Evolutionary conservation across 2,797 vertebrate genomes (phyloP).

Genomic region (Limnodromus scolopaceus): DNA sequence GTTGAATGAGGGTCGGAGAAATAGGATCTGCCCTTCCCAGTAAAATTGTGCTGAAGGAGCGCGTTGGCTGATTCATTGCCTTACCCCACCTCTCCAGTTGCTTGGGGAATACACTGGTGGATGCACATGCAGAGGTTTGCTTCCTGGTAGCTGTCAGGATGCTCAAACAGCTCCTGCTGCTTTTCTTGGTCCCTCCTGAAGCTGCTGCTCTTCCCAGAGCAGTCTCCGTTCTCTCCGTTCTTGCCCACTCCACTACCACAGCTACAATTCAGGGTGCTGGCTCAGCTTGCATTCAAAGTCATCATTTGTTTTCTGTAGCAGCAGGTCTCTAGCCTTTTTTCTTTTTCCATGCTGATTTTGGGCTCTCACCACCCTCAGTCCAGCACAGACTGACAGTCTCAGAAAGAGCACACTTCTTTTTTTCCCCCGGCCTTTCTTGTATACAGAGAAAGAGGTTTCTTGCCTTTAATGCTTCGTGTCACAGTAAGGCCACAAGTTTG

Average conservation of each 20-base stretch:
- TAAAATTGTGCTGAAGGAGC: not conserved
- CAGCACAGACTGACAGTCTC: not conserved
- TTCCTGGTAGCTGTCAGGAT: not conserved
- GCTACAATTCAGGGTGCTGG: slow-evolving; percentile 1
- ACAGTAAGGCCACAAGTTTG: slow-evolving; percentile 38
- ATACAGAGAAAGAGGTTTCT: slow-evolving; percentile 28
- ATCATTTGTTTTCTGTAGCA: not conserved
- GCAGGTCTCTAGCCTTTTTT: slow-evolving; percentile 6
- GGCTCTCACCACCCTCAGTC: not conserved
- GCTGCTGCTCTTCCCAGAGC: not conserved
- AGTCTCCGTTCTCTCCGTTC: not conserved
- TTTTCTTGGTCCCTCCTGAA: not conserved
- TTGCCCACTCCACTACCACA: not conserved
- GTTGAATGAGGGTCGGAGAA: not conserved
- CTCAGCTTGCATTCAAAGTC: not conserved
- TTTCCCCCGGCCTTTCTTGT: not conserved
- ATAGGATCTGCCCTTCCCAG: not conserved
- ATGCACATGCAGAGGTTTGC: not conserved
- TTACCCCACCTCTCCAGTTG: not conserved
- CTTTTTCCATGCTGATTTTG: not conserved
- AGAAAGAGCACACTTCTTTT: too few relatives aligned
- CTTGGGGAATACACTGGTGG: not conserved
- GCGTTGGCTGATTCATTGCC: not conserved
- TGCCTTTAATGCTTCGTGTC: slow-evolving; percentile 44
- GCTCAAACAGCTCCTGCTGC: not conserved